Base-by-base conservation (phyloP, 2,113 vertebrate genomes). In the Spermophilus dauricus region DNA sequence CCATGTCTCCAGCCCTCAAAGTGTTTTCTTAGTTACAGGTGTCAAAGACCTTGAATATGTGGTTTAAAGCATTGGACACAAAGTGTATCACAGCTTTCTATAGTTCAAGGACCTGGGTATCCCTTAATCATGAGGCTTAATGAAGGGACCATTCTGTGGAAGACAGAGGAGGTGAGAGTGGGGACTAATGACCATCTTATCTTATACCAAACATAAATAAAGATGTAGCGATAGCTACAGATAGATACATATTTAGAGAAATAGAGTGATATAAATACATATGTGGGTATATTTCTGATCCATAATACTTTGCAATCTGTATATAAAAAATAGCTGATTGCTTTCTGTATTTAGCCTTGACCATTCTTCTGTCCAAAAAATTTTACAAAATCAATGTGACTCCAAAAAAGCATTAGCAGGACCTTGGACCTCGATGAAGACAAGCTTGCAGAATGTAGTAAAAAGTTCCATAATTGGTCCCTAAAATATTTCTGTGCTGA, bases 311-410 rank as follows among this genome's bases (percentile, higher is more conserved):
- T 91, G 20, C 28, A 83, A 6, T 70, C 16, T 48, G 32, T n/a
- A 17, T n/a, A 85, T n/a, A 77, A 63, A 63, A 82, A 53, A 22
- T 37, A 32, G 17, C 78, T 89, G 39, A 88, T 93, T 95, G 18
- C 20, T 91, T 96, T 91, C 65, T 69, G 1, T 82, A 86, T 85
- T 94, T 93, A 95, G 69, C 22, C 37, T 97, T 84, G 58, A 92
- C 37, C 30, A 82, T 80, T 87, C 12, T 82, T 95, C 20, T 93
- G 32, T 89, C 63, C 30, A 89, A 70, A 88, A 37, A 89, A 93
- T 17, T 86, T 76, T 24, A 75, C 37, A 77, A 93, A 89, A 89
- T 88, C 87, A 81, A 28, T 80, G 37, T 81, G 58, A 94, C 17
- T 85, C 17, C 16, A 88, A 69, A 12, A 97, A 92, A 92, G 45